Evolutionary conservation across 1,140 invertebrate genomes (phyloP).

Genomic region (Brachionus manjavacas): DNA sequence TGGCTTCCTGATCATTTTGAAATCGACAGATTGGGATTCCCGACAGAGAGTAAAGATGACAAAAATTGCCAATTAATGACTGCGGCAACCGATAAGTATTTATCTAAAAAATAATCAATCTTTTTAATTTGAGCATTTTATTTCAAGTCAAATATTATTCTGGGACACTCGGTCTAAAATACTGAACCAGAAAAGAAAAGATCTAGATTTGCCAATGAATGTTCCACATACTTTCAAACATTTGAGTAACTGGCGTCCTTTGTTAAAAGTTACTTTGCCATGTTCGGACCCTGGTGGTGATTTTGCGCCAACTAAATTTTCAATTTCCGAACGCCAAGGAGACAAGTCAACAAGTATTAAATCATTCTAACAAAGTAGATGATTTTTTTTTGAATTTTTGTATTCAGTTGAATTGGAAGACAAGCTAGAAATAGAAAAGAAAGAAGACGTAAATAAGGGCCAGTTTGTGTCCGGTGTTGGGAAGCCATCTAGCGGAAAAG

Average conservation of each 20-base stretch:
- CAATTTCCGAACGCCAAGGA: constrained; percentile 53
- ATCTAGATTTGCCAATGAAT: constrained; percentile 25
- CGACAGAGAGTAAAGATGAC: constrained; percentile 51
- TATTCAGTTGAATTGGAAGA: constrained; percentile 46
- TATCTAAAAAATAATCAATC: constrained; percentile 36
- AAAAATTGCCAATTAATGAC: constrained; percentile 53
- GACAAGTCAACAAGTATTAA: constrained; percentile 47
- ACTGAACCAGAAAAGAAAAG: constrained; percentile 46
- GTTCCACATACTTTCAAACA: constrained; percentile 52
- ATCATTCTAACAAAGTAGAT: neutral
- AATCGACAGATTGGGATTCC: constrained; percentile 55
- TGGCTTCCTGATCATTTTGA: constrained; percentile 59
- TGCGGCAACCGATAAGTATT: constrained; percentile 54
- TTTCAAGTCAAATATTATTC: constrained; percentile 48
- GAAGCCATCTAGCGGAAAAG: constrained; percentile 32
- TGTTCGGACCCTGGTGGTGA: constrained; percentile 57
- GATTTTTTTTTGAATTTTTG: neutral
- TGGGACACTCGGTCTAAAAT: constrained; percentile 55
- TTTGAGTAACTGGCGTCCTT: constrained; percentile 56
- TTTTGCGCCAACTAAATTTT: constrained; percentile 55
- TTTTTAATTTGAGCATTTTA: constrained; percentile 44
- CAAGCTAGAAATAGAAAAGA: constrained; percentile 42
- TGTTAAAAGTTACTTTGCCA: constrained; percentile 50
- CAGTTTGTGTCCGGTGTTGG: constrained; percentile 44
- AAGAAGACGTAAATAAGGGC: constrained; percentile 46